phyloP scores from a whole-genome alignment of 2,888 invertebrate genomes.

The Nebria brevicollis region DNA sequence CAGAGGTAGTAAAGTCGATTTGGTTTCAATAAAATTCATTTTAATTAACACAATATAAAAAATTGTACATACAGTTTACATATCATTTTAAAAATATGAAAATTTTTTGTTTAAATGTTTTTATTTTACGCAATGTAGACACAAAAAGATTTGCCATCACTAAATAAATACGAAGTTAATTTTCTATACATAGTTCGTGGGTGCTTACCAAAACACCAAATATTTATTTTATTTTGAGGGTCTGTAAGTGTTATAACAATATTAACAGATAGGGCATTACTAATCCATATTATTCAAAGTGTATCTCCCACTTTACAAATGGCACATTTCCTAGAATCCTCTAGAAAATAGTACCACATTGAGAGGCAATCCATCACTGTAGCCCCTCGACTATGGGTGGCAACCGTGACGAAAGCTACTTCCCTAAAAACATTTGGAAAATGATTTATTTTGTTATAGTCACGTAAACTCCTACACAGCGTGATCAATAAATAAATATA shows the following conservation, averaged over 20 bases:
- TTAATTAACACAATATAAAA: too few species aligned
- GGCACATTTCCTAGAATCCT: background rate
- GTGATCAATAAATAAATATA: background rate
- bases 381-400: background rate
- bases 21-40: too few species aligned
- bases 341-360: background rate
- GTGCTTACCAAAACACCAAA: background rate
- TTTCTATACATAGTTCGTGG: background rate
- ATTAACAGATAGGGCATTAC: background rate
- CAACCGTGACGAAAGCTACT: background rate
- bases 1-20: too few species aligned
- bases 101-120: too few species aligned
- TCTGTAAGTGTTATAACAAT: background rate
- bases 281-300: background rate
- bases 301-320: background rate
- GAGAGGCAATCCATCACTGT: background rate
- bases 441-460: background rate
- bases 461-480: background rate
- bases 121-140: too few species aligned
- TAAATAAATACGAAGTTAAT: background rate
- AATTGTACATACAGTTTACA: too few species aligned
- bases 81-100: too few species aligned
- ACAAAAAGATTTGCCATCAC: background rate
- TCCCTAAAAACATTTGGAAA: background rate
- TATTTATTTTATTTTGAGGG: background rate